These are phyloP conservation scores for Pecten maximus DNA, from an alignment of 2,888 invertebrate genomes.

Conservation along the genomic window DNA sequence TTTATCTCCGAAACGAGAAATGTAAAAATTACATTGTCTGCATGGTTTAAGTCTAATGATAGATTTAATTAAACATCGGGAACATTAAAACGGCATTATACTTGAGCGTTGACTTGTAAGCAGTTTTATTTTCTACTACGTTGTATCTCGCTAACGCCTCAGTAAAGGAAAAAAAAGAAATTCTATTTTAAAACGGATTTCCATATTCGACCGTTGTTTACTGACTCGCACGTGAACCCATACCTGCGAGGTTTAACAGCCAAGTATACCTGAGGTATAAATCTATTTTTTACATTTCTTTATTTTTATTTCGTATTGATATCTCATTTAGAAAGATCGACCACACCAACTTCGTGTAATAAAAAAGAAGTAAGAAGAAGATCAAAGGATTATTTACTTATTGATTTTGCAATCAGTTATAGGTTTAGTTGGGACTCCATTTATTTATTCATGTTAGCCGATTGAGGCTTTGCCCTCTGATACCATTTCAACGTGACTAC, in stretches of 20 bases:
- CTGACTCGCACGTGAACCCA: background rate
- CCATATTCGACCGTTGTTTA: background rate
- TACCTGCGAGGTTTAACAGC: background rate
- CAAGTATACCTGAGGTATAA: background rate
- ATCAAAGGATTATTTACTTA: background rate
- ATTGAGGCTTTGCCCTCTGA: background rate
- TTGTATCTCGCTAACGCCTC: background rate
- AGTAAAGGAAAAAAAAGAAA: background rate
- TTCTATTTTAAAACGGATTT: background rate
- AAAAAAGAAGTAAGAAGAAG: background rate
- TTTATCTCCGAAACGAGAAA: background rate
- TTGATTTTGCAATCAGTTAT: conserved; percentile 8
- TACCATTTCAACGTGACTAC: background rate
- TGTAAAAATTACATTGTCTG: background rate
- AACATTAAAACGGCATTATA: background rate
- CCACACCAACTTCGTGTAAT: background rate
- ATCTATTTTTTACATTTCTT: background rate
- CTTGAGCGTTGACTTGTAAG: background rate
- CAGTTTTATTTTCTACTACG: background rate
- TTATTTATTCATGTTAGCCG: conserved; percentile 18
- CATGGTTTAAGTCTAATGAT: background rate
- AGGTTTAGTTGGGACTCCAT: background rate
- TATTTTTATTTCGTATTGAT: background rate
- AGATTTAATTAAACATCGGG: background rate
- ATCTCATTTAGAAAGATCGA: background rate